phyloP scores from a whole-genome alignment of 2,888 invertebrate genomes.

The Limnephilus lunatus region DNA sequence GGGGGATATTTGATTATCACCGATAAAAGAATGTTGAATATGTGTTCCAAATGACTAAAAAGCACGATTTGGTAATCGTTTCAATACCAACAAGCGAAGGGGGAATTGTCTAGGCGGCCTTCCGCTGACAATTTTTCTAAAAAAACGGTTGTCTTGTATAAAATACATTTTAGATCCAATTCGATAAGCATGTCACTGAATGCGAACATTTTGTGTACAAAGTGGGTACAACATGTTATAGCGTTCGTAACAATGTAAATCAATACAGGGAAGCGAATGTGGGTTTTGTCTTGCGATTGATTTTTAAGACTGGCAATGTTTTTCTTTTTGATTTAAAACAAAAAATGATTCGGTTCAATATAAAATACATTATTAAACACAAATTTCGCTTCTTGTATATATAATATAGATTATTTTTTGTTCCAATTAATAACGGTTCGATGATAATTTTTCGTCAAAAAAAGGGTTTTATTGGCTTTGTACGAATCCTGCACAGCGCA shows the following conservation, averaged over 20 bases:
- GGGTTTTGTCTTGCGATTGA: not conserved
- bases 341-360: too few relatives aligned
- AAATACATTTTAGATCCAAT: not conserved
- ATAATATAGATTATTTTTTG: too few relatives aligned
- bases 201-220: not conserved
- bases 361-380: too few relatives aligned
- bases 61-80: not conserved
- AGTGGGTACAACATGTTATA: not conserved
- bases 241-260: not conserved
- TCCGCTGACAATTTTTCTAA: not conserved
- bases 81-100: not conserved
- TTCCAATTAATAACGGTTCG: too few relatives aligned
- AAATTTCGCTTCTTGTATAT: too few relatives aligned
- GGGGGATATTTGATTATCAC: not conserved
- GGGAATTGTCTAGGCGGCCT: not conserved
- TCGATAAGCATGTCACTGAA: not conserved
- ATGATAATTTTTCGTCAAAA: too few relatives aligned
- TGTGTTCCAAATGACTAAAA: constrained; percentile 2
- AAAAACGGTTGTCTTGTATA: not conserved
- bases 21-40: constrained; percentile 1
- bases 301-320: not conserved
- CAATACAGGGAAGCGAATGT: not conserved
- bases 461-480: too few relatives aligned
- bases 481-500: too few relatives aligned
- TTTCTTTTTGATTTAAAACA: too few relatives aligned